phyloP scores from a whole-genome alignment of 2,797 vertebrate genomes.

The Pteronotus mesoamericanus region DNA sequence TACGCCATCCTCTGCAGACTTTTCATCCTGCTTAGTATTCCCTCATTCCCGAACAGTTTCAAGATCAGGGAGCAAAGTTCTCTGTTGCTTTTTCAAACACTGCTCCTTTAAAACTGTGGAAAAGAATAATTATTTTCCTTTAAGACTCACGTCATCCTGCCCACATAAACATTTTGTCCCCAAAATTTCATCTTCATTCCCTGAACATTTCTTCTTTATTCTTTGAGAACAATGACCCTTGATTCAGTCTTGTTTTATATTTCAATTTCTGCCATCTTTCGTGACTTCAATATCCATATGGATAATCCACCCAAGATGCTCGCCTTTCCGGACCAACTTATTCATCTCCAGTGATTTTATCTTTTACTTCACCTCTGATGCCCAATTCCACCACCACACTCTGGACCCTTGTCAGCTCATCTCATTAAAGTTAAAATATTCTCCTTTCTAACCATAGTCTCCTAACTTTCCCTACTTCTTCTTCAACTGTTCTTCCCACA shows the following conservation, averaged over 20 bases:
- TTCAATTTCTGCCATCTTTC: not conserved
- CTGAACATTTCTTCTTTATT: not conserved
- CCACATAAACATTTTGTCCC: not conserved
- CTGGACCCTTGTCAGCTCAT: not conserved
- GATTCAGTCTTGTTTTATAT: not conserved
- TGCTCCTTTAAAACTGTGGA: not conserved
- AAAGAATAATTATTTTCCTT: not conserved
- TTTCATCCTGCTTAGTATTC: not conserved
- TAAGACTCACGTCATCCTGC: not conserved
- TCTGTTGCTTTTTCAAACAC: not conserved
- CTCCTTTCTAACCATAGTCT: not conserved
- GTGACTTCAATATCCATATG: not conserved
- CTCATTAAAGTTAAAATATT: not conserved
- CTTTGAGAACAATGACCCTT: not conserved
- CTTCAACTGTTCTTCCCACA: not conserved
- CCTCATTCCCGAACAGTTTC: not conserved
- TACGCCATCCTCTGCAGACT: not conserved
- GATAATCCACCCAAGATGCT: not conserved
- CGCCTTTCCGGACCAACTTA: not conserved
- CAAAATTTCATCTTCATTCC: not conserved
- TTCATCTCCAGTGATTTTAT: not conserved
- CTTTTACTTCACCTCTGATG: not conserved
- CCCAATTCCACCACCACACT: not conserved
- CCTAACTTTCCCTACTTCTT: not conserved
- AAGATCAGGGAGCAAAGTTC: not conserved